Base-by-base conservation (phyloP, 2,113 vertebrate species). In the Microcebus murinus region DNA sequence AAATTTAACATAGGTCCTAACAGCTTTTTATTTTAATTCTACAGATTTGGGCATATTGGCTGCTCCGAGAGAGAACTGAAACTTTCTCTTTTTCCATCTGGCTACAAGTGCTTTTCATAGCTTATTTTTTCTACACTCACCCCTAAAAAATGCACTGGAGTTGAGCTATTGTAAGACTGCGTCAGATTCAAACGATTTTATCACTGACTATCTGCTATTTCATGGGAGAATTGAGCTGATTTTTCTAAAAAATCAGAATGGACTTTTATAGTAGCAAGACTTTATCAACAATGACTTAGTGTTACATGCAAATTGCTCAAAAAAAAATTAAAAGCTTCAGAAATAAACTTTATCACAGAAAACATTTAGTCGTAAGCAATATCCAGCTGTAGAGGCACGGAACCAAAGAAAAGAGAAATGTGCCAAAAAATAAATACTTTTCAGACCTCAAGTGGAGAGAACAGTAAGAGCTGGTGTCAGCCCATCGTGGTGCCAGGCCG, bases 321-420 rank as follows among this genome's bases (percentile, higher is more conserved):
- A 50, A 90, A 61, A n/a, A 3, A 18, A 18, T 36, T 0, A 23
- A 94, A 84, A 76, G 39, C 59, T 95, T 68, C 71, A 57, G 71
- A 95, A 97, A 97, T 89, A 91, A 96, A 94, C 83, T 48, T 73
- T 87, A 81, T 94, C 70, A 73, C 89, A 82, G 76, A 90, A 96
- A 95, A 93, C 70, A 81, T 76, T 79, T 74, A 94, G 65, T 90
- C 63, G 17, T 91, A 79, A 87, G 82, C 91, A 91, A 57, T 36
- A 86, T 14, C 85, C 86, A 93, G 83, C 76, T 80, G 21, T 13
- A 91, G n/a, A 79, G 85, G 63, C 73, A 74, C 6, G 86, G 73
- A 92, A 94, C 55, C 91, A 95, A 91, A 87, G 79, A 92, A 70
- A 50, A 90, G n/a, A 84, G 71, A 95, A 81, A 79, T 50, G 34